Base-by-base conservation (phyloP, 1,140 invertebrate species). In the Lasaia peninsularis region DNA sequence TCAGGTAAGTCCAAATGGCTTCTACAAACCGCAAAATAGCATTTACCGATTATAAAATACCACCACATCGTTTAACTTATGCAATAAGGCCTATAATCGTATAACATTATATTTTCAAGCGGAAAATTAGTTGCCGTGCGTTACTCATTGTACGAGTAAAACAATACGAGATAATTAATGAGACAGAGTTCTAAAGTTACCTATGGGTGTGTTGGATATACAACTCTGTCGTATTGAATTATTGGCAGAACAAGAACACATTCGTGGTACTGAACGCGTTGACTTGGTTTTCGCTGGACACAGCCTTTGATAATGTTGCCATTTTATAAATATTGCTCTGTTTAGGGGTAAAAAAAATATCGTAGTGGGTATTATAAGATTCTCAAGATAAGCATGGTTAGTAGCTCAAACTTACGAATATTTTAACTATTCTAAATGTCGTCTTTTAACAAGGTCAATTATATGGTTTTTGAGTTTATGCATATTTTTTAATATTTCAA, bases 231-330 rank as follows among this genome's bases (percentile, higher is more conserved):
- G 35, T 11, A 65, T 34, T 70, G 50, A 52, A 48, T 7, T 20
- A 2, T 24, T 48, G 20, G 59, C 56, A 64, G 61, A 49, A 61
- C 58, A 59, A 56, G 55, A 28, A 40, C 20, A 71, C 63, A 62
- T 72, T 73, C 63, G 69, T 63, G 58, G 65, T 60, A 67, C 66
- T 80, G 72, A 64, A 59, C 69, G 75, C 67, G 62, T 68, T 61
- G 69, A 69, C 77, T 75, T 71, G 72, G 73, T 83, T 78, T 71
- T 76, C 71, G 71, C 71, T 79, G 75, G 75, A 82, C 78, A 71
- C 69, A 80, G 80, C 75, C 79, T 86, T 82, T 79, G 78, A 82
- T 52, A 49, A 71, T 82, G 75, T 84, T 84, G 79, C 76, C 65
- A 67, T 56, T 37, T 44, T 34, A 18, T 35, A 35, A 14, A 20